phyloP scores from a whole-genome alignment of 2,113 vertebrate genomes.

The Carassius auratus region DNA sequence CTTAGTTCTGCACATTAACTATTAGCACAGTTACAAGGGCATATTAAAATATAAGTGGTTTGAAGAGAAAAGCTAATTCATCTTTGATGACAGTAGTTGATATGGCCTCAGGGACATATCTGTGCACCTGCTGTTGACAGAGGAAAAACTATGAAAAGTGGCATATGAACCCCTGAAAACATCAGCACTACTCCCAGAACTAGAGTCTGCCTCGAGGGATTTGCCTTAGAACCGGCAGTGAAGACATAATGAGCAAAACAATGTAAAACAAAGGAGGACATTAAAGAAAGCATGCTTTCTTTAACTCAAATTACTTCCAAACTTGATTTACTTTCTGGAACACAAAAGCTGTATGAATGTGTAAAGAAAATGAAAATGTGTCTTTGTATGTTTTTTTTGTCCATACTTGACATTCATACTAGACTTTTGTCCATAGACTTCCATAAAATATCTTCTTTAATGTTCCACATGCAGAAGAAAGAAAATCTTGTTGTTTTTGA shows the following conservation, averaged over 20 bases:
- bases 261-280: not conserved
- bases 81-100: slow-evolving; percentile 22
- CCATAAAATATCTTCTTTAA: too few relatives aligned
- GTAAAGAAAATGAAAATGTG: not conserved
- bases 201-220: slow-evolving; percentile 11
- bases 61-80: not conserved
- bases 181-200: slow-evolving; percentile 9
- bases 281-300: slow-evolving; percentile 2
- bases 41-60: slow-evolving; percentile 16
- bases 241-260: slow-evolving; percentile 22
- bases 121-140: slow-evolving; percentile 12
- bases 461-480: not conserved
- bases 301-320: not conserved
- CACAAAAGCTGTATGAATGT: too few relatives aligned
- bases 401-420: too few relatives aligned
- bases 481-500: not conserved
- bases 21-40: not conserved
- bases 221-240: slow-evolving; percentile 4
- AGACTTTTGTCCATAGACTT: too few relatives aligned
- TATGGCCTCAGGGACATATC: not conserved
- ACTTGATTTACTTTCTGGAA: too few relatives aligned
- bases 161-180: not conserved
- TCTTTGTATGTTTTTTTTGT: too few relatives aligned
- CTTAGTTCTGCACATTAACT: not conserved
- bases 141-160: slow-evolving; percentile 9